Conservation (phyloP, 2,888 invertebrate species). For the Lissonota sp. region DNA sequence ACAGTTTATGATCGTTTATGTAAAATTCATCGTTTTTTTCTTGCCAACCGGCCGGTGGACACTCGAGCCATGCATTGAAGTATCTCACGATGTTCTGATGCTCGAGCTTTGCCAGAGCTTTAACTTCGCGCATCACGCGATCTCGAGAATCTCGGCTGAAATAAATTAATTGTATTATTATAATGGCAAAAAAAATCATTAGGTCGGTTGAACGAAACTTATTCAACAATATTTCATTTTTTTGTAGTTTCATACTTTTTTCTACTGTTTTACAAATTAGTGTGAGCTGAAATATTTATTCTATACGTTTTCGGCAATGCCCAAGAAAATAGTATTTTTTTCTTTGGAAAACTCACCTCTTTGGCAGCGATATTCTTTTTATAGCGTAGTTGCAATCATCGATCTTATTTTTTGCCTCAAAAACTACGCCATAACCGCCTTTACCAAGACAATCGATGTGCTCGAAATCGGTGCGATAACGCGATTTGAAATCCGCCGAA, state of each 20-base stretch:
- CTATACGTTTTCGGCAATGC: too few relatives aligned
- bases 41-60: constrained; percentile 95
- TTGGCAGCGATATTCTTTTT: constrained; percentile 95
- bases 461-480: constrained; percentile 94
- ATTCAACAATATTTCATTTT: too few relatives aligned
- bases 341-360: constrained; percentile 84
- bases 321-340: too few relatives aligned
- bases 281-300: too few relatives aligned
- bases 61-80: constrained; percentile 97
- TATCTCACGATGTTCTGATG: constrained; percentile 98
- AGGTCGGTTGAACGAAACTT: too few relatives aligned
- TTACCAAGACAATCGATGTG: constrained; percentile 92
- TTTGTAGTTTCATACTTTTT: too few relatives aligned
- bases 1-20: constrained; percentile 81
- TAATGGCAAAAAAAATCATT: too few relatives aligned
- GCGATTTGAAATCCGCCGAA: constrained; percentile 80
- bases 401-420: constrained; percentile 96
- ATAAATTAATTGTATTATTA: constrained; percentile 38
- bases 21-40: constrained; percentile 90
- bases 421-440: constrained; percentile 98
- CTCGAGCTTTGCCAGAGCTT: constrained; percentile 96
- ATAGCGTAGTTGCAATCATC: constrained; percentile 98
- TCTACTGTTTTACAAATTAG: too few relatives aligned
- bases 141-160: constrained; percentile 91
- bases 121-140: constrained; percentile 96